Evolutionary conservation across 2,113 vertebrate species (phyloP).

Genomic region (Tichodroma muraria): DNA sequence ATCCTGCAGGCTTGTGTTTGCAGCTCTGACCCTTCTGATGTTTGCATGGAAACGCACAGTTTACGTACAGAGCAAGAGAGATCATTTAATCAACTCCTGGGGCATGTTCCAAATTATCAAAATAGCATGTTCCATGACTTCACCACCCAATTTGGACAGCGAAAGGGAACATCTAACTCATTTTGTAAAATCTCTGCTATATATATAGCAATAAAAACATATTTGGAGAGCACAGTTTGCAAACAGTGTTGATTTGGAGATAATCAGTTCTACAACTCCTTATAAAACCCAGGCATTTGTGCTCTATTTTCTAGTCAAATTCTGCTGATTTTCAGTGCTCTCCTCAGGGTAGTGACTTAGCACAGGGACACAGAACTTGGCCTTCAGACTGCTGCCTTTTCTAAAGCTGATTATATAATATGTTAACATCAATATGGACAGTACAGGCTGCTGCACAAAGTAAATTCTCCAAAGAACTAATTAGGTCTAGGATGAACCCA

Average conservation of each 20-base stretch:
- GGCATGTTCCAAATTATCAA: background rate
- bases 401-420: conserved; percentile 12
- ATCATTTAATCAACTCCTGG: background rate
- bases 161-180: background rate
- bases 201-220: background rate
- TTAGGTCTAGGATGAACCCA: background rate
- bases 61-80: background rate
- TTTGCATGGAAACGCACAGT: rapidly evolving
- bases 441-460: background rate
- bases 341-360: background rate
- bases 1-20: background rate
- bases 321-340: background rate
- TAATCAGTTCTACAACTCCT: background rate
- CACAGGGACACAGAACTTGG: background rate
- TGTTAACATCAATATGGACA: background rate
- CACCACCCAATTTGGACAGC: background rate
- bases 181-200: background rate
- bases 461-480: background rate
- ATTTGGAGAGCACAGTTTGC: background rate
- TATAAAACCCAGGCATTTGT: background rate
- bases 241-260: background rate
- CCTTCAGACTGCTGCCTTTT: background rate
- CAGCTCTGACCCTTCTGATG: background rate
- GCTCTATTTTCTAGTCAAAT: background rate
- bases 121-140: background rate